Percentiles rank a stretch among this genome's conserved stretches.
Evolutionary conservation across 1,140 invertebrate genomes (phyloP).

Genomic region (Babylonia areolata): DNA sequence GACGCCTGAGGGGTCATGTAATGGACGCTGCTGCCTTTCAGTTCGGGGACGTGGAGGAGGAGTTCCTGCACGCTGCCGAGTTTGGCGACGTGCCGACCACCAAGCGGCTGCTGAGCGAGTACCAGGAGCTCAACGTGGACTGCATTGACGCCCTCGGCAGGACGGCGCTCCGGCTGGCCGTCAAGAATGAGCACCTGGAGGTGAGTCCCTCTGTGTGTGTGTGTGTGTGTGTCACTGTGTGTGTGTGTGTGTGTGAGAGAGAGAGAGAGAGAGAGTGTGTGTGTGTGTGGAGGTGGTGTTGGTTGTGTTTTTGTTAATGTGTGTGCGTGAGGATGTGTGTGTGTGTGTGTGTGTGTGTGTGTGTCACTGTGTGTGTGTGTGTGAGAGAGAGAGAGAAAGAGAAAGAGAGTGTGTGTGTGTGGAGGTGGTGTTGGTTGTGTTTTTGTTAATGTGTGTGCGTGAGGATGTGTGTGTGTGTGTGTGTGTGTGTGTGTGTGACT

Average conservation of each 20-base stretch:
- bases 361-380: neutral
- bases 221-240: neutral
- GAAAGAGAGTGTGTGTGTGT: too few species aligned
- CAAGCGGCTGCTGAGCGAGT: constrained; percentile 51
- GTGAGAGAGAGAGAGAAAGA: neutral
- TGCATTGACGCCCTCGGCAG: constrained; percentile 60
- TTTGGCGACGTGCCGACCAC: constrained; percentile 59
- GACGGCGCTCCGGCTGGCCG: constrained; percentile 60
- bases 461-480: too few species aligned
- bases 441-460: too few species aligned
- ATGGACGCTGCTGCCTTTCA: constrained; percentile 27
- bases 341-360: constrained; percentile 14
- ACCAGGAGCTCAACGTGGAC: constrained; percentile 57
- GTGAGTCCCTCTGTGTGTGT: constrained; percentile 37
- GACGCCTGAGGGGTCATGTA: neutral
- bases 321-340: neutral
- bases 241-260: neutral
- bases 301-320: neutral
- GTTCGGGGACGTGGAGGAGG: constrained; percentile 51
- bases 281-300: neutral
- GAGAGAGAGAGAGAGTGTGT: neutral
- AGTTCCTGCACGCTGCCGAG: constrained; percentile 60
- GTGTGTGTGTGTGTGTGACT: too few species aligned
- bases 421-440: too few species aligned
- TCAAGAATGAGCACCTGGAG: constrained; percentile 68